These are phyloP conservation scores for Netelia fuscicornis DNA, from an alignment of 2,888 invertebrate genomes.

Conservation along the genomic window DNA sequence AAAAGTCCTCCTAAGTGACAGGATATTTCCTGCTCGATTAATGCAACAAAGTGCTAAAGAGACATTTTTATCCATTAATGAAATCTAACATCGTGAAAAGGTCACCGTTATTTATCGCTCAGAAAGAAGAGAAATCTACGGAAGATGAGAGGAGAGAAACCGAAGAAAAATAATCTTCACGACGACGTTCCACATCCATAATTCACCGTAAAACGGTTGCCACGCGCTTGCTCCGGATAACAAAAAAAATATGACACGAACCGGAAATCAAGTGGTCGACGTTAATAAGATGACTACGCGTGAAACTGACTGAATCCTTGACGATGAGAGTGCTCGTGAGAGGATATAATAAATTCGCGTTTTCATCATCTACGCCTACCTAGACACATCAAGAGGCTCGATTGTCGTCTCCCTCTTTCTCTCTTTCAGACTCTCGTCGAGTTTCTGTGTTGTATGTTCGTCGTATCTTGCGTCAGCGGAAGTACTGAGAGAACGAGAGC, in stretches of 20 bases:
- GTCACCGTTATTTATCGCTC: constrained; percentile 36
- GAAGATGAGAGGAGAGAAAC: constrained; percentile 23
- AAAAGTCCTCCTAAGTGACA: constrained; percentile 61
- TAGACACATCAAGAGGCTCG: constrained; percentile 20
- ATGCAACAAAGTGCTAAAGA: not conserved
- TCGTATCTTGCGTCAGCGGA: constrained; percentile 68
- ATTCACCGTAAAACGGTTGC: constrained; percentile 17
- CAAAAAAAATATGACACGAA: constrained; percentile 25
- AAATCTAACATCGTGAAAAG: constrained; percentile 28
- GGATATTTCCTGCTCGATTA: not conserved
- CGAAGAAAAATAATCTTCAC: constrained; percentile 39
- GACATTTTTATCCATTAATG: not conserved
- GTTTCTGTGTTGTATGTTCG: not conserved
- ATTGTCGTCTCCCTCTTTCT: not conserved
- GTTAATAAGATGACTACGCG: constrained; percentile 22
- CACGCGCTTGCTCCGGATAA: constrained; percentile 23
- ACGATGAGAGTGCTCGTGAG: constrained; percentile 42
- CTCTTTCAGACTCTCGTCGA: not conserved
- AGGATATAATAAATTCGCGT: constrained; percentile 19
- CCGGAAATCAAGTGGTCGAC: constrained; percentile 14
- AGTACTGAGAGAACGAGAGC: constrained; percentile 53
- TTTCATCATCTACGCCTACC: constrained; percentile 37
- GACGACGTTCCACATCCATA: constrained; percentile 33
- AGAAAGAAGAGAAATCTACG: constrained; percentile 5
- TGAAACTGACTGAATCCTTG: constrained; percentile 22